phyloP scores from a whole-genome alignment of 2,797 vertebrate species.

The Rhinophrynus dorsalis region DNA sequence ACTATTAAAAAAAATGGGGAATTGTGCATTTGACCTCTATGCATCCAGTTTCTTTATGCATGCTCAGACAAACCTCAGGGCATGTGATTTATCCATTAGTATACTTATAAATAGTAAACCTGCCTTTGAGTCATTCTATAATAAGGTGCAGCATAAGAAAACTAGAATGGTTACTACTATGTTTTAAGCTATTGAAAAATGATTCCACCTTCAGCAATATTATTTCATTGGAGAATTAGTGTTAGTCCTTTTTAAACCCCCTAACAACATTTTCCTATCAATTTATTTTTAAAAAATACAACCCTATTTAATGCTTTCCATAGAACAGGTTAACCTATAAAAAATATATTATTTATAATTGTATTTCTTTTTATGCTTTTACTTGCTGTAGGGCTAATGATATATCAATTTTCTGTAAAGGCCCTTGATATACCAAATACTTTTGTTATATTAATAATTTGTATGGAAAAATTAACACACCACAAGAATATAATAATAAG shows the following conservation, averaged over 20 bases:
- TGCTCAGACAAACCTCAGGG: not conserved
- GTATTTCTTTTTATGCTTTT: no score
- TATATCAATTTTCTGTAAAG: no score
- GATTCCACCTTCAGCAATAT: conserved; percentile 21
- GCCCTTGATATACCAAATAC: no score
- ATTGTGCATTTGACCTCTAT: conserved; percentile 2
- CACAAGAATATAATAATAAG: no score
- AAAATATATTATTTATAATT: no score
- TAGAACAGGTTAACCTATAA: no score
- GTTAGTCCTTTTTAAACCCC: conserved; percentile 40
- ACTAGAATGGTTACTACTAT: not conserved
- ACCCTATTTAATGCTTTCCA: conserved; percentile 44
- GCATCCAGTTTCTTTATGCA: not conserved
- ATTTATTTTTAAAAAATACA: conserved; percentile 48
- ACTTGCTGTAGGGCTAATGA: no score
- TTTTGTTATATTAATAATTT: no score
- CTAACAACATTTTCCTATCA: conserved; percentile 49
- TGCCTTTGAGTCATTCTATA: not conserved
- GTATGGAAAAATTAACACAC: no score
- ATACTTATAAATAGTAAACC: fast-evolving
- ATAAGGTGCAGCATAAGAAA: not conserved
- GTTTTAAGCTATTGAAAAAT: conserved; percentile 4
- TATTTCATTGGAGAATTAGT: conserved; percentile 31
- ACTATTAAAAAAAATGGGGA: no score
- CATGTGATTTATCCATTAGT: conserved; percentile 5